Conservation (phyloP, 2,888 invertebrate species). For the Watsonalla binaria region DNA sequence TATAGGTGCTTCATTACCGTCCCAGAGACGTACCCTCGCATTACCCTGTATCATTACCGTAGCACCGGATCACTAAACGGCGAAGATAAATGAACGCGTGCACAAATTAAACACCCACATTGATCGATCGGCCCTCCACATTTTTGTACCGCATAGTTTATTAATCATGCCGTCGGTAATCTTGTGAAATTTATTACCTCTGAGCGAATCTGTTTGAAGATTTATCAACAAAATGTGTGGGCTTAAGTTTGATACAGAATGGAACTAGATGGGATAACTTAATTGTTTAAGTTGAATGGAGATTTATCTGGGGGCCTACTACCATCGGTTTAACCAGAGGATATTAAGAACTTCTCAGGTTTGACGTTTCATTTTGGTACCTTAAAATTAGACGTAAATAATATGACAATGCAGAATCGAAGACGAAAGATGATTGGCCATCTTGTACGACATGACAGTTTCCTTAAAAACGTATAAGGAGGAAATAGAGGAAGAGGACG, state of each 20-base stretch:
- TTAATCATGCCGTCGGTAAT: conserved; percentile 71
- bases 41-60: conserved; percentile 53
- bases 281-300: background rate
- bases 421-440: no score
- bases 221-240: conserved; percentile 76
- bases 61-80: conserved; percentile 50
- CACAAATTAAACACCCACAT: conserved; percentile 76
- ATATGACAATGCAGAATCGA: no score
- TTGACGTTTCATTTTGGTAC: no score
- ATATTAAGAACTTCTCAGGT: no score
- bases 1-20: conserved; percentile 4
- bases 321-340: no score
- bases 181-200: conserved; percentile 77
- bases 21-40: conserved; percentile 23
- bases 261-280: conserved; percentile 21
- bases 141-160: conserved; percentile 67
- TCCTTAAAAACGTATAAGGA: no score
- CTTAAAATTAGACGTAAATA: no score
- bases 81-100: conserved; percentile 64
- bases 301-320: no score
- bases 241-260: conserved; percentile 30
- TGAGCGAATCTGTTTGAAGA: conserved; percentile 71
- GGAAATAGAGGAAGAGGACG: no score
- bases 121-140: conserved; percentile 72
- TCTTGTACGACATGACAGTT: no score